phyloP scores from a whole-genome alignment of 1,140 invertebrate species.

The Hydropsyche tenuis region DNA sequence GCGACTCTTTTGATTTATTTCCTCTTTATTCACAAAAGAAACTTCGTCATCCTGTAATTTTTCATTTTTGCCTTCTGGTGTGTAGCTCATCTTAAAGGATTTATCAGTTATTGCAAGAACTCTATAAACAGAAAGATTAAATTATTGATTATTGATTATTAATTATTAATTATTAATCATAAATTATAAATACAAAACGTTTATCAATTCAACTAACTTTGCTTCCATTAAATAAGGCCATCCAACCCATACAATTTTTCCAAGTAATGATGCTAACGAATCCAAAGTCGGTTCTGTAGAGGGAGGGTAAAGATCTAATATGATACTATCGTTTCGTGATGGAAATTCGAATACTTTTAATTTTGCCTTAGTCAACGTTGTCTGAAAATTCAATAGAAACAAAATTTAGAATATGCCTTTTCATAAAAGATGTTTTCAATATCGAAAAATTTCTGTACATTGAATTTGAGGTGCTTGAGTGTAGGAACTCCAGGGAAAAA shows the following conservation, averaged over 20 bases:
- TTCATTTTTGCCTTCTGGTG: conserved; percentile 33
- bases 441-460: conserved; percentile 59
- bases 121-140: conserved; percentile 53
- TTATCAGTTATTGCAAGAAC: conserved; percentile 67
- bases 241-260: conserved; percentile 76
- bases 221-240: conserved; percentile 91
- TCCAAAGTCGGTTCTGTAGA: conserved; percentile 52
- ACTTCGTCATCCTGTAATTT: conserved; percentile 52
- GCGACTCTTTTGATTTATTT: conserved; percentile 6
- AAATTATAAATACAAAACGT: neutral
- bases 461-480: conserved; percentile 81
- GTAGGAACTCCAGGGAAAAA: conserved; percentile 92
- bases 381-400: conserved; percentile 58
- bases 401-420: neutral
- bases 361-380: conserved; percentile 70
- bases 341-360: conserved; percentile 88
- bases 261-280: conserved; percentile 67
- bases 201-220: conserved; percentile 57
- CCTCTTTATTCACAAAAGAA: conserved; percentile 33
- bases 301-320: conserved; percentile 68
- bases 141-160: too few species aligned
- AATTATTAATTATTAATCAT: too few species aligned
- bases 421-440: neutral
- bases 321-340: conserved; percentile 82
- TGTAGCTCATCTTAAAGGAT: conserved; percentile 57